Conservation (phyloP, 2,113 vertebrate genomes). For the Periophthalmodon schlosseri region DNA sequence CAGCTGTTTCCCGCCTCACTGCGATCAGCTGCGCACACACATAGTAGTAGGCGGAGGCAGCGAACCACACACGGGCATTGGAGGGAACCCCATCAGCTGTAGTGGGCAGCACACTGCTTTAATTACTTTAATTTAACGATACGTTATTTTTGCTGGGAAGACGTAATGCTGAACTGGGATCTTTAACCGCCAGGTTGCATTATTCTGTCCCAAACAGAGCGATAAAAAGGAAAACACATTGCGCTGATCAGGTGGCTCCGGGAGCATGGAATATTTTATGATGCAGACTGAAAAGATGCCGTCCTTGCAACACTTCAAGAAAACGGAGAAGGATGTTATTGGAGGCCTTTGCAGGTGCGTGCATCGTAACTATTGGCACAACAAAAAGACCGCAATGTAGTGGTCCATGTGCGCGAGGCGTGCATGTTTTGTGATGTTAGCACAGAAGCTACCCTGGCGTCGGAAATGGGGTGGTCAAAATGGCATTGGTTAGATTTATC, state of each 20-base stretch:
- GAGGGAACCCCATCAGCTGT: conserved; percentile 79
- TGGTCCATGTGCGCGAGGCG: conserved; percentile 23
- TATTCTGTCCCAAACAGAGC: conserved; percentile 9
- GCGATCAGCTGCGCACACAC: conserved; percentile 80
- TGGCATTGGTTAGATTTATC: conserved; percentile 34
- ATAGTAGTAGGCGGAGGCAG: conserved; percentile 71
- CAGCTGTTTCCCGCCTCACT: conserved; percentile 94
- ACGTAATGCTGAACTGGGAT: conserved; percentile 16
- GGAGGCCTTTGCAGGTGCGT: conserved; percentile 90
- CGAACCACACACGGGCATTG: conserved; percentile 64
- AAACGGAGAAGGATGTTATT: conserved; percentile 91
- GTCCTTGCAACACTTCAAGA: conserved; percentile 88
- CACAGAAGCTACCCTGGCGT: conserved; percentile 52
- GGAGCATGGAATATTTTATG: conserved; percentile 92
- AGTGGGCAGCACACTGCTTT: conserved; percentile 56
- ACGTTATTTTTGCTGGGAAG: conserved; percentile 7
- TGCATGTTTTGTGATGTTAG: conserved; percentile 43
- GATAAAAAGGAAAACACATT: conserved; percentile 34
- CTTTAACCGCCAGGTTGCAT: not conserved
- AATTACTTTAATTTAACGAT: conserved; percentile 49
- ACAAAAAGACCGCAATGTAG: conserved; percentile 1
- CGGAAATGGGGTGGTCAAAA: conserved; percentile 27
- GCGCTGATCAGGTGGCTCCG: conserved; percentile 51
- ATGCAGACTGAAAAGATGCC: conserved; percentile 88
- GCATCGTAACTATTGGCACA: not conserved